Base-by-base conservation (phyloP, 2,797 vertebrate genomes). In the Eremophila alpestris region DNA sequence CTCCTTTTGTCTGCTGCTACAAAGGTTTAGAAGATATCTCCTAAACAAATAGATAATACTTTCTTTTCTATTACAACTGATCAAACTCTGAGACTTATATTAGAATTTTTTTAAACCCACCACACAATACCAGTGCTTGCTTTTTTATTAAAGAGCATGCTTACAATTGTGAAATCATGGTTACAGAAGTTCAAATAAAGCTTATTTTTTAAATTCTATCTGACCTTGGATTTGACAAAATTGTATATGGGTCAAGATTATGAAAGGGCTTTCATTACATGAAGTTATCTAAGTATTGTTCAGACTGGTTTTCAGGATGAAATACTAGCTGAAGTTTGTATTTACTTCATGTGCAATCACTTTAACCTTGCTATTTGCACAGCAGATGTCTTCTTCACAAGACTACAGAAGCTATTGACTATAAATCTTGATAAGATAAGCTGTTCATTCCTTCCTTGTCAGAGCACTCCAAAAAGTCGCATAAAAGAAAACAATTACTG, bases 371-470 rank as follows among this genome's bases (percentile, higher is more conserved):
- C 94, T 97, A 96, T 97, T 98, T 98, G 94, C 97, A 97, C 97
- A 97, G 96, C 84, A 97, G 97, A 97, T 96, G 95, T 98, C 97
- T 98, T 97, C 97, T 95, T 97, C 96, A 96, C 89, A 95, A 97
- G 96, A 97, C 95, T 96, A 88, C 64, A 96, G 94, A 97, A 97
- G 96, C 94, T 95, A 95, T 80, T 83, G 87, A 92, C 97, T 92
- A 97, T 98, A 98, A 98, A 98, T 98, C 97, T 97, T 97, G 96
- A 96, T 94, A 94, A 98, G 97, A 97, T 97, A 98, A 98, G 97
- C 96, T 95, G 94, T 91, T 98, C 95, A 94, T 97, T 97, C 97
- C 94, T 97, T 97, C 95, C 97, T 97, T 98, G 97, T 97, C 97
- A 97, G 92, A 97, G 81, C 40, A 10, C 94, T 85, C 93, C 92